Evolutionary conservation across 1,140 invertebrate species (phyloP), one percentile per base, ranked within the genome.

Genomic region (Drosophila arawakana): DNA sequence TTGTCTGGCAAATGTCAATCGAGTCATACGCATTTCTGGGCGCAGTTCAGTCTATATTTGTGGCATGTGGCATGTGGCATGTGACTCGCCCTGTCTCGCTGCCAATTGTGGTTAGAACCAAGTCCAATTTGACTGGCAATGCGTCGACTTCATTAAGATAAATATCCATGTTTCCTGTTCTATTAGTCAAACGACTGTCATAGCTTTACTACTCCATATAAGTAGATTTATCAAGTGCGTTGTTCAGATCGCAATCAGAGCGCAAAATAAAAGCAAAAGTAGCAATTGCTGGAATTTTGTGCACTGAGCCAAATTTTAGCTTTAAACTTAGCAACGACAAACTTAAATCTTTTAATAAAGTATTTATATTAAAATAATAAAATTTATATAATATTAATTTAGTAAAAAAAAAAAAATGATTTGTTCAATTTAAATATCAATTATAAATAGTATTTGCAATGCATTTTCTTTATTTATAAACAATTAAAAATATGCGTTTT

Each of bases 1-100:
- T 78, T 74, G 73, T 67, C 73, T 69, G 58, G 78, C 78, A 74
- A 85, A 86, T 85, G 82, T 85, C 81, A 82, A 78, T 73, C 74
- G 65, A 54, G 44, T 46, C 73, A 49, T 80, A 83, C 80, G 80
- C 80, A 86, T 85, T 85, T 86, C 63, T 76, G 47, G 81, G 81
- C 81, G 81, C 81, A 84, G 81, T 83, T 25, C 47, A 49, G 73
- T 35, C 41, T 50, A 68, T 57, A 37, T 39, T 43, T 37, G 21
- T 49, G 66, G 70, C 69, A 50, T 68, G 57, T 82, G 80, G 78
- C 81, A 79, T 82, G 76, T 11, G 71, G 55, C 71, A 43, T 67
- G 55, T 76, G 76, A 61, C 78, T 78, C 74, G 59, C 71, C 82
- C 73, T 72, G 75, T 67, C 67, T 50, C 35, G 6, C 41, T 11